Base-by-base conservation (phyloP, 2,113 vertebrate species). In the Puntigrus tetrazona region DNA sequence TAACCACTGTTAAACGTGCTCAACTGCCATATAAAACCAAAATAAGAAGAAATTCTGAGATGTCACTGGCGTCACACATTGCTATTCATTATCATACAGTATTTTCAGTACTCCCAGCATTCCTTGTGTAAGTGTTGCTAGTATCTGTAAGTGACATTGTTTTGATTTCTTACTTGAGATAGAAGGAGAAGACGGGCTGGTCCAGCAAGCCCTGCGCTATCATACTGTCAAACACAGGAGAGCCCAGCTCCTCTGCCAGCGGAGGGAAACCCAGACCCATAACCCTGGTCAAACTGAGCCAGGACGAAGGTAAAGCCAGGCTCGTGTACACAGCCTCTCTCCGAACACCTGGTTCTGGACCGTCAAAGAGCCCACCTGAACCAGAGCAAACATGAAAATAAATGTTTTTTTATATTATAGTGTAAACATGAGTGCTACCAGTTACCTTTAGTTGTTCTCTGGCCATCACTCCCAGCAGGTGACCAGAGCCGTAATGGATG, bases 151-250 rank as follows among this genome's bases (percentile, higher is more conserved):
- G 43, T 77, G 74, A 31, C 18, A 16, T 5, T n/a, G 45, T 79
- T 31, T 61, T 34, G 4, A 31, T 69, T 75, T 57, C 81, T 84
- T 22, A 97, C 96, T 92, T 95, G 77, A 97, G 94, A 87, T 94
- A 94, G 92, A 97, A 95, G 76, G 96, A 97, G 92, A 98, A 97
- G 14, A 98, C 10, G 0, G 95, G 93, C 59, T 95, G 34, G 0
- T 96, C 93, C 81, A 97, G 74, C 18, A 90, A 81, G 5, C 91
- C 43, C 91, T 97, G 95, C 0, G 87, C 72, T 83, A 97, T 84
- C 90, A 97, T 94, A 88, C 90, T 96, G 94, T 97, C 96, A 87
- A 98, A 98, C 22, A 96, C 95, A 0, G 95, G 95, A 14, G 93
- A 90, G 52, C 93, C 93, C 3, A 88, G 87, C 86, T 93, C 92